Base-by-base conservation (phyloP, 2,113 vertebrate species). In the Mesocricetus auratus region DNA sequence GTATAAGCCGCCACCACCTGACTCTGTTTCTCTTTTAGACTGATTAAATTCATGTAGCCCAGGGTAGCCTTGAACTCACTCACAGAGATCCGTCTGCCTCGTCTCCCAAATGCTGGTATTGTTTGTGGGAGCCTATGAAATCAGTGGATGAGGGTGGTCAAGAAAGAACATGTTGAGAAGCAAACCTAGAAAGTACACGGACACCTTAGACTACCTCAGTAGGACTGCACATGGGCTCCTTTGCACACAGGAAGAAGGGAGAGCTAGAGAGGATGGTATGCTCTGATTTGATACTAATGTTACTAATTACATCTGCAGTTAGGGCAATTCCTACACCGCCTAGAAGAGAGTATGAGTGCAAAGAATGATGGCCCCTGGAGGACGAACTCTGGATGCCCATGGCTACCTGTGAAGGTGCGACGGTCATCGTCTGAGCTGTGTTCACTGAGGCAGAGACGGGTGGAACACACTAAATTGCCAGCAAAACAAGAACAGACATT, bases 401-500 rank as follows among this genome's bases (percentile, higher is more conserved):
- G 17, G 36, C 90, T 77, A 99, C 99, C 99, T 95, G 99, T 99
- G 90, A 99, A 99, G 93, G 98, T 98, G 0, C 62, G 98, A 8
- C 97, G 98, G 78, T 99, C 99, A 31, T 99, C 99, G 2, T 99
- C 98, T 0, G 99, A 99, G 91, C 98, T 99, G 81, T 99, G 98
- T 47, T 98, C 97, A 69, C 97, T 98, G 12, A 99, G 98, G 94
- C 99, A 99, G 66, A 99, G 98, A 56, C 99, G 99, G 0, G 98
- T 98, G 2, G 99, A 99, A 97, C 99, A 99, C 94, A 99, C 98
- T 96, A 99, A 98, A 62, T 99, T 99, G 2, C 99, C 99, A 82
- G 99, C 99, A 36, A 99, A 99, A 98, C 99, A 99, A 86, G 99
- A 99, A 77, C 99, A 99, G 79, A 98, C 98, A 74, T 99, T 99